These are phyloP conservation scores for Dasysyrphus tricinctus DNA, from an alignment of 2,888 invertebrate genomes.

Conservation along the genomic window DNA sequence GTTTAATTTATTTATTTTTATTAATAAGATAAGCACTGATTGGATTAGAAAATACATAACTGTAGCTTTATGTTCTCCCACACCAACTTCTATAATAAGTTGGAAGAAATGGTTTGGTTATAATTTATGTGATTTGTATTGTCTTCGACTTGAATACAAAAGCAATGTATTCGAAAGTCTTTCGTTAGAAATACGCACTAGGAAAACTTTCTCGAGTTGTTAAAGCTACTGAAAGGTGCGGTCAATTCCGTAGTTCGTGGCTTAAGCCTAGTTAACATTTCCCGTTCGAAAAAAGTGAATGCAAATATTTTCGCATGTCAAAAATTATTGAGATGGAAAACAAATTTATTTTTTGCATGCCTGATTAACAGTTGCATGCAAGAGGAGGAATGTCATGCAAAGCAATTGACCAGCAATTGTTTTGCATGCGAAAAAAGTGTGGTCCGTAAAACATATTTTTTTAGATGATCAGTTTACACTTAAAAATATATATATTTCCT, in stretches of 20 bases:
- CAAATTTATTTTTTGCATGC: too few species aligned
- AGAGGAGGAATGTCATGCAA: too few species aligned
- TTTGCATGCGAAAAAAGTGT: too few species aligned
- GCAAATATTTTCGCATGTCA: too few species aligned
- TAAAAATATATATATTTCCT: too few species aligned
- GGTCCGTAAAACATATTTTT: too few species aligned
- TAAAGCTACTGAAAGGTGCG: neutral
- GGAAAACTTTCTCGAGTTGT: neutral
- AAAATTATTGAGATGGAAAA: too few species aligned
- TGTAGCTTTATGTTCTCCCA: neutral
- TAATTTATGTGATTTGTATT: neutral
- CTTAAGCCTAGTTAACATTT: too few species aligned
- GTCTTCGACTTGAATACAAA: neutral
- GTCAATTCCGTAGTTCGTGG: neutral
- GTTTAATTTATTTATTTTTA: constrained; percentile 21
- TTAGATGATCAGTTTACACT: too few species aligned
- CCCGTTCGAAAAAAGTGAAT: too few species aligned
- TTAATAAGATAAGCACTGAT: constrained; percentile 15
- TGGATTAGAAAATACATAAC: neutral
- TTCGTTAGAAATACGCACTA: neutral
- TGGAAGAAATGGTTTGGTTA: neutral
- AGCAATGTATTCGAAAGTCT: neutral
- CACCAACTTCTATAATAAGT: neutral
- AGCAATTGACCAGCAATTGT: too few species aligned
- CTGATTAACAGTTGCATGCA: too few species aligned